Evolutionary conservation across 2,888 invertebrate species (phyloP), one percentile per base, ranked within the genome.

Genomic region (Tachystola acroxantha): DNA sequence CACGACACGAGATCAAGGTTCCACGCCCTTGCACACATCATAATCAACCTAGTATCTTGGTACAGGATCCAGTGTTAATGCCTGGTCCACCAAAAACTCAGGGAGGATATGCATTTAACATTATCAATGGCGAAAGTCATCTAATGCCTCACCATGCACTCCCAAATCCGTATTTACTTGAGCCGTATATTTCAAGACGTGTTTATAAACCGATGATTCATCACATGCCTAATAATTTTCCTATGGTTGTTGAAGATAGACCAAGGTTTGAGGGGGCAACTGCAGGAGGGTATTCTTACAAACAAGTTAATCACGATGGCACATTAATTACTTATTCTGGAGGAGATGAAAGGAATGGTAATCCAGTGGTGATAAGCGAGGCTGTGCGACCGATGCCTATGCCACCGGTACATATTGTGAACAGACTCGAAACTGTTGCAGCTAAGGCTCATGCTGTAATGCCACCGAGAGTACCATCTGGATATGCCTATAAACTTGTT

Each of bases 221-320:
- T 7, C 9, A 28, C 13, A 13, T n/a, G 12, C 28, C 28, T 2
- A 2, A 24, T 20, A 27, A 12, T 12, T 1, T 27, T 10, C 11
- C 12, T 10, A 11, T 11, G 7, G 11, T n/a, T n/a, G n/a, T 27
- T 6, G 27, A 12, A 12, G 27, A 27, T 27, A 27, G 10, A 27
- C 27, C 27, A 12, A 6, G n/a, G n/a, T n/a, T n/a, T n/a, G n/a
- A n/a, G n/a, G n/a, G n/a, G n/a, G n/a, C 31, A n/a, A n/a, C 10
- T 9, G 16, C 42, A n/a, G 30, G 37, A 9, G n/a, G 34, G 5
- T 48, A 37, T 36, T 36, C 42, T 3, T 48, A 46, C 27, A 45
- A 49, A 30, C 37, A 42, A 11, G 31, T 48, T 1, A 38, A 46
- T 20, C 36, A 36, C 14, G 45, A 46, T 24, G 49, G 48, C 9